A percentile compares a stretch with the other conserved stretches of the same genome.
phyloP scores from a whole-genome alignment of 2,113 vertebrate species.

The Motacilla tschutschensis region DNA sequence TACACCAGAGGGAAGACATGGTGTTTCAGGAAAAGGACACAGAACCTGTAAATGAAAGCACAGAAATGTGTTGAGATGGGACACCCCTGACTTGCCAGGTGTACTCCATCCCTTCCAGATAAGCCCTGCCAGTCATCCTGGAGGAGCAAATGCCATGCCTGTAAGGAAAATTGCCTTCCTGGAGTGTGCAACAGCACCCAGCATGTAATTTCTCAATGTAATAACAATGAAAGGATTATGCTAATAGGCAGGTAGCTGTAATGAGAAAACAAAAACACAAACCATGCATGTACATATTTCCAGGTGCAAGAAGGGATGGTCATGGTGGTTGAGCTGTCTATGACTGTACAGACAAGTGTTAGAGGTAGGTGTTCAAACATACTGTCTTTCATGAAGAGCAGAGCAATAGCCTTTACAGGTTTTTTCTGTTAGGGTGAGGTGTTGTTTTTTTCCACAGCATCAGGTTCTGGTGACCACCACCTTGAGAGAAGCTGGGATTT shows the following conservation, averaged over 20 bases:
- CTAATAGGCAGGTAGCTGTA: not conserved
- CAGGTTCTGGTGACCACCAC: not conserved
- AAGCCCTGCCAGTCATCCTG: not conserved
- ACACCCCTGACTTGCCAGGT: not conserved
- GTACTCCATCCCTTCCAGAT: not conserved
- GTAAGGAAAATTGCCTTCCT: not conserved
- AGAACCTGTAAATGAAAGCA: not conserved
- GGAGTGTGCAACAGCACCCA: not conserved
- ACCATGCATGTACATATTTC: not conserved
- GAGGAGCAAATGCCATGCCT: not conserved
- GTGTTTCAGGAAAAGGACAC: not conserved
- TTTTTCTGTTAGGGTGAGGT: not conserved
- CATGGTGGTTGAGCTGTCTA: not conserved
- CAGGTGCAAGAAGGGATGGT: not conserved
- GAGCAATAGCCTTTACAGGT: rapidly evolving
- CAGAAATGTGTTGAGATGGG: not conserved
- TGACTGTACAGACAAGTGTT: not conserved
- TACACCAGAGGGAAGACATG: rapidly evolving
- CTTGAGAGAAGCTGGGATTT: not conserved
- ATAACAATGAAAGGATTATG: not conserved
- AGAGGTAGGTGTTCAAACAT: not conserved
- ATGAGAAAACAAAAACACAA: not conserved
- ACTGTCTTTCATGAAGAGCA: not conserved
- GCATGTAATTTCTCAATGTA: not conserved
- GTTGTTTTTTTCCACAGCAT: not conserved